These are phyloP conservation scores for Montipora sp. DNA, from an alignment of 64 coral and sea anemone species.

Conservation along the genomic window DNA sequence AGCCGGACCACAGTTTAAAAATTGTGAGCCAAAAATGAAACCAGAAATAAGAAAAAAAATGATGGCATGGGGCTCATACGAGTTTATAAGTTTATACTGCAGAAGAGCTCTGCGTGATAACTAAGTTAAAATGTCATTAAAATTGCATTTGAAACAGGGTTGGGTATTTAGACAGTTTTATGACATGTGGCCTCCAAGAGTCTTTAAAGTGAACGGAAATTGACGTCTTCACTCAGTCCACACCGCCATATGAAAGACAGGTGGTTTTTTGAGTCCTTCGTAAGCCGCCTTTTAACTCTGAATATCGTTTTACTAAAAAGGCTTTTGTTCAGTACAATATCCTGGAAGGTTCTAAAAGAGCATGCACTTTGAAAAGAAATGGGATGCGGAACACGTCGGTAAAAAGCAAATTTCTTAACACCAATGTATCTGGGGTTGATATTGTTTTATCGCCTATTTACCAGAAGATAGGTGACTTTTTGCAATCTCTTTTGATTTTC, in stretches of 20 bases:
- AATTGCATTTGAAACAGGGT: background rate
- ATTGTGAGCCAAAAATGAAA: no score
- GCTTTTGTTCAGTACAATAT: slow-evolving; percentile 19
- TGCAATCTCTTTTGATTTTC: background rate
- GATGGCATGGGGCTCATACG: background rate
- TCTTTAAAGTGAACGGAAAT: background rate
- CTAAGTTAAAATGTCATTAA: slow-evolving; percentile 46
- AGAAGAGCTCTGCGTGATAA: background rate
- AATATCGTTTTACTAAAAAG: slow-evolving; percentile 33
- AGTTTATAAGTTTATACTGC: slow-evolving; percentile 19
- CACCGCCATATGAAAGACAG: slow-evolving; percentile 1
- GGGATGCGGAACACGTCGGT: background rate
- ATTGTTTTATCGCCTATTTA: no score
- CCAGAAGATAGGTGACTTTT: background rate
- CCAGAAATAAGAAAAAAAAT: background rate
- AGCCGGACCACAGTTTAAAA: no score
- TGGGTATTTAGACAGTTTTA: background rate
- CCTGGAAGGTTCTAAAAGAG: slow-evolving; percentile 9
- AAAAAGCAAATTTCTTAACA: background rate
- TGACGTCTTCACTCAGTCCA: background rate
- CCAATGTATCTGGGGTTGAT: background rate
- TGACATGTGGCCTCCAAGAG: slow-evolving; percentile 6
- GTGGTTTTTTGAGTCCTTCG: background rate
- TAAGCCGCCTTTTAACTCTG: slow-evolving; percentile 21
- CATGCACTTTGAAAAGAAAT: background rate